Percentiles rank a stretch among this genome's conserved stretches.
phyloP scores from a whole-genome alignment of 2,113 vertebrate species.

The Noturus placidus region DNA sequence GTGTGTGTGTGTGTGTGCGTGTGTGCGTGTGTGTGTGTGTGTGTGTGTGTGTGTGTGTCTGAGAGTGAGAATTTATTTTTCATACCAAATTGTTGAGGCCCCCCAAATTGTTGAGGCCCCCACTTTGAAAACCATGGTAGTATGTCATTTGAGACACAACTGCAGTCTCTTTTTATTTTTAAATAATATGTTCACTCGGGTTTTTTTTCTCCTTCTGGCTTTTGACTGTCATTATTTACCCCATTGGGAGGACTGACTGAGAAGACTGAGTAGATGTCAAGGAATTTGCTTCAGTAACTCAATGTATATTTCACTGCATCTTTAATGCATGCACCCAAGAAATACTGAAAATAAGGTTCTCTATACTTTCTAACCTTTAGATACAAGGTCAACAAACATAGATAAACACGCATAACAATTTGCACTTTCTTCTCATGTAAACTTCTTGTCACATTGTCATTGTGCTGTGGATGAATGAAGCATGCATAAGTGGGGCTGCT shows the following conservation, averaged over 20 bases:
- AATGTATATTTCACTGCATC: conserved; percentile 46
- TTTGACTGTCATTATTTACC: not conserved
- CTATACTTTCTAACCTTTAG: conserved; percentile 28
- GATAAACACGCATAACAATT: not conserved
- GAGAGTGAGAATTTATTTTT: too few relatives aligned
- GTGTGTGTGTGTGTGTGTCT: too few relatives aligned
- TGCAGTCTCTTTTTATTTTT: not conserved
- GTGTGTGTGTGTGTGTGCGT: too few relatives aligned
- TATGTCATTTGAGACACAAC: too few relatives aligned
- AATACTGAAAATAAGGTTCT: conserved; percentile 61
- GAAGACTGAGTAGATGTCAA: conserved; percentile 47
- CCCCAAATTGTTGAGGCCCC: too few relatives aligned
- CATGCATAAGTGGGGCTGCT: conserved; percentile 52
- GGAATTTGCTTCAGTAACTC: conserved; percentile 38
- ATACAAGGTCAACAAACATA: not conserved
- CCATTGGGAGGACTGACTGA: not conserved
- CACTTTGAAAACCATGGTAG: too few relatives aligned
- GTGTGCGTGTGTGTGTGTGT: too few relatives aligned
- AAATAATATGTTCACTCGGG: conserved; percentile 12
- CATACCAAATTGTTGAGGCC: too few relatives aligned
- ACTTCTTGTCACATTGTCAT: conserved; percentile 47
- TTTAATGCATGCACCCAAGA: conserved; percentile 35
- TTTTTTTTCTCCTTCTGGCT: conserved; percentile 2
- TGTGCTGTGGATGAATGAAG: conserved; percentile 55
- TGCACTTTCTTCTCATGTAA: conserved; percentile 8